Conservation (phyloP, 2,797 vertebrate genomes). For the Thunnus albacares region DNA sequence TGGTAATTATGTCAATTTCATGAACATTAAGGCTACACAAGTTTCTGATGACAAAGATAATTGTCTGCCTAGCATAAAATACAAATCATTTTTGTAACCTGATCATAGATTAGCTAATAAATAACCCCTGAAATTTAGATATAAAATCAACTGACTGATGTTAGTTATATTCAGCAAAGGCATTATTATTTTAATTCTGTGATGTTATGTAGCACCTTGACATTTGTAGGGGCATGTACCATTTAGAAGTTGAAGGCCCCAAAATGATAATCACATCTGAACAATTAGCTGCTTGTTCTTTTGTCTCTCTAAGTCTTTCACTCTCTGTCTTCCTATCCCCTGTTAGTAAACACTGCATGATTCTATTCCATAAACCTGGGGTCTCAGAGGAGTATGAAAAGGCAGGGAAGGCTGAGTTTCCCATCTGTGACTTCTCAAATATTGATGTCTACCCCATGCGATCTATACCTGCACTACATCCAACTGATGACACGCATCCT, state of each 20-base stretch:
- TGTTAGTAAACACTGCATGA: not conserved
- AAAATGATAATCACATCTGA: not conserved
- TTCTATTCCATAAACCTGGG: slow-evolving; percentile 8
- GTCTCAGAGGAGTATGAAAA: slow-evolving; percentile 14
- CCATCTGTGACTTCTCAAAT: slow-evolving; percentile 57
- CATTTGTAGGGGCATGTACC: not conserved
- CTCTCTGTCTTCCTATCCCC: not conserved
- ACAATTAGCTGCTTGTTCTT: not conserved
- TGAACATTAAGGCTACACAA: not conserved
- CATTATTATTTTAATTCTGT: too few relatives aligned
- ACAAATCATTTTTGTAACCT: not conserved
- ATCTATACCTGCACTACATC: slow-evolving; percentile 11
- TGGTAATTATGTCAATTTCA: not conserved
- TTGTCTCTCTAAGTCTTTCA: not conserved
- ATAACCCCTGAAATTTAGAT: not conserved
- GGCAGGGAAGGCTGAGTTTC: slow-evolving; percentile 21
- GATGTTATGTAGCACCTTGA: not conserved
- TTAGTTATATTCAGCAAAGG: too few relatives aligned
- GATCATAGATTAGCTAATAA: not conserved
- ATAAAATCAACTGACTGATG: not conserved
- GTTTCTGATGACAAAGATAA: too few relatives aligned
- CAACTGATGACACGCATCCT: not conserved
- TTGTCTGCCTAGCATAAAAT: too few relatives aligned
- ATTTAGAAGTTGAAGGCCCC: too few relatives aligned
- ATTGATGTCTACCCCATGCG: slow-evolving; percentile 28